Conservation (phyloP, 2,888 invertebrate genomes). For the Spicauda simplicius region DNA sequence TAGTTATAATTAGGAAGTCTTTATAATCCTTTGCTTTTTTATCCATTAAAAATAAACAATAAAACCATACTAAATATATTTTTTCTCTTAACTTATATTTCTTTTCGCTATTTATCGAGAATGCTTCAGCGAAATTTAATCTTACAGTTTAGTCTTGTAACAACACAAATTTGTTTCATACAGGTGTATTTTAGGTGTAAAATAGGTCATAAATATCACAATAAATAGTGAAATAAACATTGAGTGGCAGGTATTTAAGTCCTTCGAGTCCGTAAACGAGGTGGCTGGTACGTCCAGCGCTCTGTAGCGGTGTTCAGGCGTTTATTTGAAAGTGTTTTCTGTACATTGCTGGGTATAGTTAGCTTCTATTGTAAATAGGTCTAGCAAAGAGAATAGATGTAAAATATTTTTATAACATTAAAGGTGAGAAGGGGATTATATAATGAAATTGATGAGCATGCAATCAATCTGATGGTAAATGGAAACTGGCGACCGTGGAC, state of each 20-base stretch:
- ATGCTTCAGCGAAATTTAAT: not conserved
- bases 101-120: not conserved
- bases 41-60: too few relatives aligned
- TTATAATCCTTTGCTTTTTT: too few relatives aligned
- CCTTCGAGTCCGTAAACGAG: conserved; percentile 31
- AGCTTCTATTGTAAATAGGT: not conserved
- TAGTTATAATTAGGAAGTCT: too few relatives aligned
- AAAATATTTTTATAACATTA: too few relatives aligned
- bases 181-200: not conserved
- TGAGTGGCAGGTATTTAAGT: conserved; percentile 39
- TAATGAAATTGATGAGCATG: too few relatives aligned
- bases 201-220: not conserved
- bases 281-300: not conserved
- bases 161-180: not conserved
- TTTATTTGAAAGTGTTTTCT: not conserved
- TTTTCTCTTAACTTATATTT: not conserved
- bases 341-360: conserved; percentile 35
- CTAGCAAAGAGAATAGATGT: too few relatives aligned
- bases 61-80: too few relatives aligned
- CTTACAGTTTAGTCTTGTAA: not conserved
- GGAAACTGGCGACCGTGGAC: too few relatives aligned
- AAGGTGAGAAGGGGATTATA: too few relatives aligned
- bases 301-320: not conserved
- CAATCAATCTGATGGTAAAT: too few relatives aligned
- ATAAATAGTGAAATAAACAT: conserved; percentile 21